These are phyloP conservation scores for Folsomia candida DNA, from an alignment of 2,888 invertebrate species.

Conservation along the genomic window DNA sequence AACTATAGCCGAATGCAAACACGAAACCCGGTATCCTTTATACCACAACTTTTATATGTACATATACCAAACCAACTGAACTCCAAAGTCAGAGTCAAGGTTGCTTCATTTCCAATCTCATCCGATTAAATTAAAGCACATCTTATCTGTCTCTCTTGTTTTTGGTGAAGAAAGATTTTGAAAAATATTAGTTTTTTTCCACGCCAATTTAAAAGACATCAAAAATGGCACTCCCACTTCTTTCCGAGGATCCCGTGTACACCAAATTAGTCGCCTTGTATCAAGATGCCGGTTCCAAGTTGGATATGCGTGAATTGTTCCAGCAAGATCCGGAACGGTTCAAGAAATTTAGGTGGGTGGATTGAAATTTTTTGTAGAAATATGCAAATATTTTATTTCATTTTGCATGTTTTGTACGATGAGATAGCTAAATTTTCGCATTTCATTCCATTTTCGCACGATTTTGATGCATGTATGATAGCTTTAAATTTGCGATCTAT, in stretches of 20 bases:
- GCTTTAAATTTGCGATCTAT: too few relatives aligned
- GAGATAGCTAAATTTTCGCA: too few relatives aligned
- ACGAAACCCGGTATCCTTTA: too few relatives aligned
- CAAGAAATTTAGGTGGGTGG: slow-evolving; percentile 77
- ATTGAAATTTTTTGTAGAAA: not conserved
- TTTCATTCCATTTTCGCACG: too few relatives aligned
- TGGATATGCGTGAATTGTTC: slow-evolving; percentile 82
- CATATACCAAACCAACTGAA: too few relatives aligned
- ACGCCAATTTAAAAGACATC: not conserved
- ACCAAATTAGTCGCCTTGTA: slow-evolving; percentile 73
- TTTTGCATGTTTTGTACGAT: too few relatives aligned
- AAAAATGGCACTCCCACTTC: slow-evolving; percentile 31
- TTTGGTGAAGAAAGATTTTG: not conserved
- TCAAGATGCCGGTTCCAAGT: slow-evolving; percentile 66
- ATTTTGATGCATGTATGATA: too few relatives aligned
- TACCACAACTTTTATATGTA: too few relatives aligned
- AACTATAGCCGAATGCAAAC: too few relatives aligned
- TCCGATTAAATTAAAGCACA: too few relatives aligned
- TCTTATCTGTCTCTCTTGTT: too few relatives aligned
- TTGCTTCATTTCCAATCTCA: slow-evolving; percentile 5
- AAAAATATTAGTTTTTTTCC: not conserved
- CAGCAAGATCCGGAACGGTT: slow-evolving; percentile 77
- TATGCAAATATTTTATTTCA: not conserved
- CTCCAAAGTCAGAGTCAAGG: slow-evolving; percentile 37
- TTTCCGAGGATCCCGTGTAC: slow-evolving; percentile 69